Evolutionary conservation across 2,797 vertebrate genomes (phyloP).

Genomic region (Falco naumanni): DNA sequence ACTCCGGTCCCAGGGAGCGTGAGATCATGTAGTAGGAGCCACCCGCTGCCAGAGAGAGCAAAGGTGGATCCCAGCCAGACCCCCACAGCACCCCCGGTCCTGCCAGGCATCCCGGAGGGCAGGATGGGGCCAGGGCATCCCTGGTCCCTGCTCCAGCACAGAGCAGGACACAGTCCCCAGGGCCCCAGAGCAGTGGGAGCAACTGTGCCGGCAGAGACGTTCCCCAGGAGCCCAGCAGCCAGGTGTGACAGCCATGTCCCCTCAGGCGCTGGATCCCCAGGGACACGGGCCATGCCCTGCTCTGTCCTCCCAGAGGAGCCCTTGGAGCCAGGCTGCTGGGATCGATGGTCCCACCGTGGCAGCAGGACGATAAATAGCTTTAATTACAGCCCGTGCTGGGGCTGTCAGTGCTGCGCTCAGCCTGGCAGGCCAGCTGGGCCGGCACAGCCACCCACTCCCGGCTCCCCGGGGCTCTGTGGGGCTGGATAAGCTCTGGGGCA

Average conservation of each 20-base stretch:
- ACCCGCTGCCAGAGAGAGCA: constrained; percentile 83
- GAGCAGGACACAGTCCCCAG: not conserved
- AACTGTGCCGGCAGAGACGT: not conserved
- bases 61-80: not conserved
- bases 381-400: not conserved
- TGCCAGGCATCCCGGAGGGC: not conserved
- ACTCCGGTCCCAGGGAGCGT: constrained; percentile 95
- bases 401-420: not conserved
- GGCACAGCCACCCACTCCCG: not conserved
- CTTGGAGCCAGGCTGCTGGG: not conserved
- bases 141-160: not conserved
- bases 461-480: not conserved
- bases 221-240: not conserved
- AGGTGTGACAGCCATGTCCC: not conserved
- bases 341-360: not conserved
- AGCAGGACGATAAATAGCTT: constrained; percentile 48
- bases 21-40: constrained; percentile 99
- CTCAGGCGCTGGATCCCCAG: not conserved
- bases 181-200: not conserved
- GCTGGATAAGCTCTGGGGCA: not conserved
- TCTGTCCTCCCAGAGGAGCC: constrained; percentile 41
- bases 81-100: not conserved
- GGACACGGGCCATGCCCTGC: not conserved
- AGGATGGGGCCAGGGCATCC: not conserved
- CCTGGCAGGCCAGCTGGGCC: not conserved